phyloP scores from a whole-genome alignment of 2,888 invertebrate species.

The Odontocolon sp. region DNA sequence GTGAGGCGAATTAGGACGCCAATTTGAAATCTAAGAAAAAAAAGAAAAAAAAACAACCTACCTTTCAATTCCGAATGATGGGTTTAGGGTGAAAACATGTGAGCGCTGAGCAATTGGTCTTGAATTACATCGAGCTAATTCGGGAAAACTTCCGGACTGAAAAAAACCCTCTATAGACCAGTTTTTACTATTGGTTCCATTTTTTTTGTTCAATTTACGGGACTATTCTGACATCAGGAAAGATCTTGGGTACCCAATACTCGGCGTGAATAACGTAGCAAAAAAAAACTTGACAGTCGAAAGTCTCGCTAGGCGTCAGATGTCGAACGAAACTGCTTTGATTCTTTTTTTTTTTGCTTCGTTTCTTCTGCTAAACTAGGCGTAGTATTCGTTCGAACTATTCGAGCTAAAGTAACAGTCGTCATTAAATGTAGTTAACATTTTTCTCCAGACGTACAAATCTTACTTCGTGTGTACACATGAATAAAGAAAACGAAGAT shows the following conservation, averaged over 20 bases:
- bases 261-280: conserved; percentile 16
- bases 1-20: too few species aligned
- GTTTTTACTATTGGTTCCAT: conserved; percentile 44
- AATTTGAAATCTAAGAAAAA: neutral
- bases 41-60: conserved; percentile 3
- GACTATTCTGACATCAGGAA: neutral
- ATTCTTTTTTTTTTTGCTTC: conserved; percentile 44
- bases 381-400: conserved; percentile 8
- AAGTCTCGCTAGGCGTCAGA: conserved; percentile 40
- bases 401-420: conserved; percentile 39
- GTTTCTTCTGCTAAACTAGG: neutral
- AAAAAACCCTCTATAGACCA: conserved; percentile 35
- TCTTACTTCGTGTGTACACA: conserved; percentile 22
- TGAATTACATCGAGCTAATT: conserved; percentile 75
- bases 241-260: conserved; percentile 43
- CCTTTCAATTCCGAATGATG: neutral
- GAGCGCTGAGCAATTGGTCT: conserved; percentile 54
- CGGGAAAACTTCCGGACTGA: conserved; percentile 58
- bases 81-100: conserved; percentile 26
- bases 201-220: conserved; percentile 28
- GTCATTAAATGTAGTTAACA: conserved; percentile 64
- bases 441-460: conserved; percentile 50
- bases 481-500: conserved; percentile 23
- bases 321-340: conserved; percentile 50
- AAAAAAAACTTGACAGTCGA: conserved; percentile 53